A percentile compares a stretch with the other conserved stretches of the same genome.
phyloP scores from a whole-genome alignment of 2,113 vertebrate genomes.

The Cephalopterus ornatus region DNA sequence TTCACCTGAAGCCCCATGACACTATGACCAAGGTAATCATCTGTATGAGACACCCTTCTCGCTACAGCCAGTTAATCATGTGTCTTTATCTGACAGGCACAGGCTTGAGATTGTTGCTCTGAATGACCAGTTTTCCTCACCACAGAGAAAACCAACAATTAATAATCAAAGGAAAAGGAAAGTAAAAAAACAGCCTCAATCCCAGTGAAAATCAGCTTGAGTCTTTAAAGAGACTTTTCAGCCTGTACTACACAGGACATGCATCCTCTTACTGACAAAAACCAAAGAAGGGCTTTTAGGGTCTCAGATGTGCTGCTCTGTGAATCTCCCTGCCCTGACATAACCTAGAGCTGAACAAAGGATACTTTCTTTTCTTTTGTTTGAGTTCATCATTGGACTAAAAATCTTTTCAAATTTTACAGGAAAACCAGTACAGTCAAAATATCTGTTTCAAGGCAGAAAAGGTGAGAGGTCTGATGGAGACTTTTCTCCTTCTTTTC shows the following conservation, averaged over 20 bases:
- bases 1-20: background rate
- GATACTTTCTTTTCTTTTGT: background rate
- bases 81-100: background rate
- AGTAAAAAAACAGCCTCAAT: background rate
- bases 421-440: background rate
- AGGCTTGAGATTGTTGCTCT: background rate
- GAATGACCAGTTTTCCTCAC: background rate
- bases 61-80: background rate
- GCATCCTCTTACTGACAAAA: background rate
- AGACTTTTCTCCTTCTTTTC: background rate
- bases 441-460: background rate
- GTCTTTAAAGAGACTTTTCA: background rate
- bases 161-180: conserved; percentile 20
- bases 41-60: background rate
- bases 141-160: background rate
- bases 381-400: background rate
- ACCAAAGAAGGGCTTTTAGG: background rate
- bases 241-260: background rate
- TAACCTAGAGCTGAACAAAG: background rate
- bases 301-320: background rate
- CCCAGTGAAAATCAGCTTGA: background rate
- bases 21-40: background rate
- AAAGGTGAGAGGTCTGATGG: background rate
- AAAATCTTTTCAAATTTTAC: background rate
- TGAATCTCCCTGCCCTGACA: background rate